Conservation (phyloP, 2,797 vertebrate genomes). For the Dendrocincla tyrannina region DNA sequence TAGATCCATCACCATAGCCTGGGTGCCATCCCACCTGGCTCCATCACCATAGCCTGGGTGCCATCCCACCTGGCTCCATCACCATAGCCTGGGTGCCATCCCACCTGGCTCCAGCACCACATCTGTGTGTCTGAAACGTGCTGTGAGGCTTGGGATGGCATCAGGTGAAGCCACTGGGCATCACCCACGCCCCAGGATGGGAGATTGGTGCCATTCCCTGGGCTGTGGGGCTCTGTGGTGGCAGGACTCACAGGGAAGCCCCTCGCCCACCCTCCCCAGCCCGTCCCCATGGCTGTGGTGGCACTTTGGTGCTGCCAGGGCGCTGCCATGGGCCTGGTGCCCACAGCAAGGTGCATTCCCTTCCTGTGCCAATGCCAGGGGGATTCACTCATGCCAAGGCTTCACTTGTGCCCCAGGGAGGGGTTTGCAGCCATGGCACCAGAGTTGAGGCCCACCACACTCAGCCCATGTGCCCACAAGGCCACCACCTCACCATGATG, state of each 20-base stretch:
- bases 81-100: neutral
- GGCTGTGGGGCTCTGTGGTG: neutral
- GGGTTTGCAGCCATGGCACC: neutral
- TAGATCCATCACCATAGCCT: too few relatives aligned
- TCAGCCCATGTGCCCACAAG: accelerated
- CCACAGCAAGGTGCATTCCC: accelerated
- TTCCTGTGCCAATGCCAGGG: accelerated
- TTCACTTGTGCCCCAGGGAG: neutral
- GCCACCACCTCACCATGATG: accelerated
- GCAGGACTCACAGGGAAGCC: neutral
- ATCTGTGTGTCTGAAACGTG: neutral
- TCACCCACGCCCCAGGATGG: accelerated
- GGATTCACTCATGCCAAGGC: neutral
- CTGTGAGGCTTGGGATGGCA: accelerated
- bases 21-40: neutral
- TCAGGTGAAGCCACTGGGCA: neutral
- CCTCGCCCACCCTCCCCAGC: neutral
- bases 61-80: too few relatives aligned
- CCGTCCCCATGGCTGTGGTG: accelerated
- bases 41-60: neutral
- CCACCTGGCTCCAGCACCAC: accelerated
- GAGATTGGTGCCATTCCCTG: neutral
- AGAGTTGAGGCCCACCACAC: neutral
- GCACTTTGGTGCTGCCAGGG: neutral
- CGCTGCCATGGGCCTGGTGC: accelerated